Conservation (phyloP, 2,113 vertebrate genomes). For the Percina caprodes region DNA sequence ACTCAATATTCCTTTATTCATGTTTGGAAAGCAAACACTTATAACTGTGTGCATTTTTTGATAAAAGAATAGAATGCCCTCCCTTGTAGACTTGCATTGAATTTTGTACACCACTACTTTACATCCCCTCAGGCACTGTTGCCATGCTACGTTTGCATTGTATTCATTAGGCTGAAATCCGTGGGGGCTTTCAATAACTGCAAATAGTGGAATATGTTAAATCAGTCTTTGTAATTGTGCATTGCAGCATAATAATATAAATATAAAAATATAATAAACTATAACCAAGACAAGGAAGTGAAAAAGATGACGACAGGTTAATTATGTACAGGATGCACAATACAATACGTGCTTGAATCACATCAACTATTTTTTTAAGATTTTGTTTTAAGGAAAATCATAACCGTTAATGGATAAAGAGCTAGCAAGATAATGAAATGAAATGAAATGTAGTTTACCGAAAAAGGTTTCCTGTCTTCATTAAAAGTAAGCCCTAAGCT, state of each 20-base stretch:
- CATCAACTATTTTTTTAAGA: not conserved
- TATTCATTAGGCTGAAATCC: not conserved
- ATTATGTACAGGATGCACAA: not conserved
- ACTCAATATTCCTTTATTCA: conserved; percentile 42
- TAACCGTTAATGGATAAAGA: not conserved
- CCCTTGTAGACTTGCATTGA: not conserved
- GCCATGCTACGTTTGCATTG: conserved; percentile 15
- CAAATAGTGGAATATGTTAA: conserved; percentile 29
- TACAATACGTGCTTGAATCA: not conserved
- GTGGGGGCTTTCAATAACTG: conserved; percentile 8
- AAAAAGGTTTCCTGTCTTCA: not conserved
- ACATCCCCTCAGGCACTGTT: conserved; percentile 12
- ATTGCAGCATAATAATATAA: conserved; percentile 1
- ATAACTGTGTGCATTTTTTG: conserved; percentile 29
- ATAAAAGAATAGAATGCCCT: conserved; percentile 26
- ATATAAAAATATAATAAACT: too few species aligned
- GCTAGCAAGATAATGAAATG: not conserved
- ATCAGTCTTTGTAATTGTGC: conserved; percentile 18
- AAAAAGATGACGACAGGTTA: not conserved
- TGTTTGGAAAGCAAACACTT: conserved; percentile 46
- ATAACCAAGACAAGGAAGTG: not conserved
- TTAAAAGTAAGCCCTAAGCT: not conserved
- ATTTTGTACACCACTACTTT: not conserved
- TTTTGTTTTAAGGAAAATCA: not conserved
- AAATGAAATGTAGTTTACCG: not conserved